Percentiles rank a stretch among this genome's conserved stretches.
Conservation (phyloP, 2,888 invertebrate genomes). For the Drosophila mayaguana region DNA sequence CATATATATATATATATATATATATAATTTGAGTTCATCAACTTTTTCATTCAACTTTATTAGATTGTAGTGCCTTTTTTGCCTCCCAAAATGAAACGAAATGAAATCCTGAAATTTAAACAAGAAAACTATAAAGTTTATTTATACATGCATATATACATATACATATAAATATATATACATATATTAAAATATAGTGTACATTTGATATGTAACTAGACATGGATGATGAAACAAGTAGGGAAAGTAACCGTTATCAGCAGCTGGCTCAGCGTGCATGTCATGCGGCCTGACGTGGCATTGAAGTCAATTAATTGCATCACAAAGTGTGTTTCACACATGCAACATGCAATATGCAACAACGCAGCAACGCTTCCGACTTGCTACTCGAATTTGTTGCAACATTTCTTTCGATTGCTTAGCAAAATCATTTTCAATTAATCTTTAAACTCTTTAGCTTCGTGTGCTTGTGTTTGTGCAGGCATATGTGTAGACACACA, state of each 20-base stretch:
- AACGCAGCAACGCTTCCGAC: constrained; percentile 29
- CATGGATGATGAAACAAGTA: constrained; percentile 13
- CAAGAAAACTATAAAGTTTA: constrained; percentile 59
- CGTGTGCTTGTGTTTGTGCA: constrained; percentile 13
- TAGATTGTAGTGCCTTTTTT: constrained; percentile 84
- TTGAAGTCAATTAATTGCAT: constrained; percentile 70
- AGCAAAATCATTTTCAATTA: constrained; percentile 39
- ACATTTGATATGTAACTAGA: constrained; percentile 51
- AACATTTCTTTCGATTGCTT: constrained; percentile 18
- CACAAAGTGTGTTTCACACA: constrained; percentile 32
- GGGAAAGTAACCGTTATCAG: constrained; percentile 25
- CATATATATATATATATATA: background rate
- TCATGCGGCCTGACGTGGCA: constrained; percentile 45
- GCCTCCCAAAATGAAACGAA: constrained; percentile 61
- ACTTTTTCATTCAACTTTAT: constrained; percentile 65
- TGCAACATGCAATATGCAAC: constrained; percentile 23
- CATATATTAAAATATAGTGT: constrained; percentile 10
- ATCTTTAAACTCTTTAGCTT: constrained; percentile 28
- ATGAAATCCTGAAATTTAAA: constrained; percentile 41
- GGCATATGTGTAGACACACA: background rate
- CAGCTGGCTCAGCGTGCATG: constrained; percentile 30
- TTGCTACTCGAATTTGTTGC: constrained; percentile 31
- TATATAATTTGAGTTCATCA: constrained; percentile 33
- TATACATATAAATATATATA: constrained; percentile 19
- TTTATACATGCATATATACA: constrained; percentile 37